Base-by-base conservation (phyloP, 2,113 vertebrate genomes). In the Hymenochirus boettgeri region DNA sequence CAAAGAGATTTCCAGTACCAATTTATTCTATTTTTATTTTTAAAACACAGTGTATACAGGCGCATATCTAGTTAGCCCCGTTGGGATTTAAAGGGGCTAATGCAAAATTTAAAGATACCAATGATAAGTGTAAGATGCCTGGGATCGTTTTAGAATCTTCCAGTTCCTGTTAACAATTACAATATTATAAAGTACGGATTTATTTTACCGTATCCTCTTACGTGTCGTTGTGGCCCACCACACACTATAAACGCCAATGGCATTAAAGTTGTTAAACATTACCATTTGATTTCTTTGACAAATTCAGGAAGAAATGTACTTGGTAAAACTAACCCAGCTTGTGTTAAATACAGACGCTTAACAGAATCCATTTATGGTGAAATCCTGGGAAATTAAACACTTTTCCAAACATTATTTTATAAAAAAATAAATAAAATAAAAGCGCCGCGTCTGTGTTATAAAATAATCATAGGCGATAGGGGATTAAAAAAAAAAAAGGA, bases 1-100 rank as follows among this genome's bases (percentile, higher is more conserved):
- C 82, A 86, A 85, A 85, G 85, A 86, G 90, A 90, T 88, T 92
- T 90, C 90, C 88, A 88, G 93, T 93, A 91, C 83, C 88, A 91
- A 90, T 92, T 91, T 90, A 95, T 93, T 94, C 94, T 51, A 23
- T 66, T 48, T 22, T 39, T 42, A n/a, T 42, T 95, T 93, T 92
- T 96, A 92, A 93, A 92, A 90, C 88, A 89, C 89, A 87, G 90
- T 96, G 29, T 19, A 48, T 51, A 37, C 19, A 23, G 23, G 46
- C 46, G 22, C 33, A 24, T 35, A n/a, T 25, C 13, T 48, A 24
- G 33, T 18, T 42, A 26, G 10, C n/a, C 24, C 5, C 33, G 55
- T n/a, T 35, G 18, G 24, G 31, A 23, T 15, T 18, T 59, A 47
- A 52, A 66, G 13, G 46, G 48, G 31, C 58, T 52, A 51, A 42